A percentile compares a stretch with the other conserved stretches of the same genome.
Conservation (phyloP, 1,140 invertebrate species). For the Diabrotica undecimpunctata region DNA sequence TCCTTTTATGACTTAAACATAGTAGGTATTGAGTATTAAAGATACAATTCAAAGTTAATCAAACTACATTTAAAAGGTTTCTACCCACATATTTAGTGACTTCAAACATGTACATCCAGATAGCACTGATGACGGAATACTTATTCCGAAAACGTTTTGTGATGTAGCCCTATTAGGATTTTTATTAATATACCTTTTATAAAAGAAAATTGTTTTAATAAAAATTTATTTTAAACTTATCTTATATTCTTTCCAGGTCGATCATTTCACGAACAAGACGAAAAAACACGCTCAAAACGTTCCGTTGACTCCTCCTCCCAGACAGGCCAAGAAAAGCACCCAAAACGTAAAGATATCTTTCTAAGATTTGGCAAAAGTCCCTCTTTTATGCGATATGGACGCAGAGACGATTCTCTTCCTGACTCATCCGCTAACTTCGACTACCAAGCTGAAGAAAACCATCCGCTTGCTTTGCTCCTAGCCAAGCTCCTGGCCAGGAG, state of each 20-base stretch:
- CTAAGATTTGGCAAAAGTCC: slow-evolving; percentile 13
- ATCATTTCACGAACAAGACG: background rate
- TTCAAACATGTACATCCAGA: too few relatives aligned
- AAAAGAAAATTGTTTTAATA: too few relatives aligned
- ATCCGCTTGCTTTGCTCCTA: background rate
- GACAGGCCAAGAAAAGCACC: background rate
- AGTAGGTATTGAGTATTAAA: too few relatives aligned
- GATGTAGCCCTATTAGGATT: too few relatives aligned
- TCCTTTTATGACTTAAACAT: too few relatives aligned
- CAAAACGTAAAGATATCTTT: slow-evolving; percentile 8
- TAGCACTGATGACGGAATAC: too few relatives aligned
- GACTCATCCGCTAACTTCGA: background rate
- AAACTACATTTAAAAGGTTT: too few relatives aligned
- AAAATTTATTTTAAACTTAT: too few relatives aligned
- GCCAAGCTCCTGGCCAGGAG: slow-evolving; percentile 1
- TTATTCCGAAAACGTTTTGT: too few relatives aligned
- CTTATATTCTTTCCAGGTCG: slow-evolving; percentile 10
- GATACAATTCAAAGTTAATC: too few relatives aligned
- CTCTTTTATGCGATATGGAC: slow-evolving; percentile 10
- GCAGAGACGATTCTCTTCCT: background rate
- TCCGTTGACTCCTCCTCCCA: background rate
- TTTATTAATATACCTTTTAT: too few relatives aligned
- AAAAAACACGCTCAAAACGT: background rate
- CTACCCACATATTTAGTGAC: too few relatives aligned
- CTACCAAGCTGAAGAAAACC: background rate